A percentile compares a stretch with the other conserved stretches of the same genome.
Evolutionary conservation across 2,888 invertebrate species (phyloP).

Genomic region (Oasisia sp.): DNA sequence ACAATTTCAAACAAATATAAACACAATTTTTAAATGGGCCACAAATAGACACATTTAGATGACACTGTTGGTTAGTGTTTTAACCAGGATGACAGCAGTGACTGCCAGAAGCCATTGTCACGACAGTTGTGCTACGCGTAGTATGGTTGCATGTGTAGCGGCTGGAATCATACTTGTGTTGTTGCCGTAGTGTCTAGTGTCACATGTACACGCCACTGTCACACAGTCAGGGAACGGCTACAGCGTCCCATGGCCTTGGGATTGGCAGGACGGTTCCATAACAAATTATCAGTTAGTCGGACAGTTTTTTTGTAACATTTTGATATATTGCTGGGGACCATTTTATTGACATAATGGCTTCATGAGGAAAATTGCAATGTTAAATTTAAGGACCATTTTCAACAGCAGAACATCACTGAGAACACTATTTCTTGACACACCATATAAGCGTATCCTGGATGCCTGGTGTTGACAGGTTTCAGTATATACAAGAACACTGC

Average conservation of each 20-base stretch:
- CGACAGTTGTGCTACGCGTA: neutral
- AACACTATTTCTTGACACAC: too few relatives aligned
- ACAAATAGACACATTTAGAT: neutral
- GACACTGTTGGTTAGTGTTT: neutral
- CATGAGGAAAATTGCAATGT: too few relatives aligned
- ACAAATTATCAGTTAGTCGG: neutral
- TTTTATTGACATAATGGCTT: too few relatives aligned
- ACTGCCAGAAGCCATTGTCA: neutral
- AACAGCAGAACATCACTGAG: too few relatives aligned
- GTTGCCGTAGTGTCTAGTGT: neutral
- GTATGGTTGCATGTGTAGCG: slow-evolving; percentile 11
- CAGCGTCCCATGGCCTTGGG: neutral
- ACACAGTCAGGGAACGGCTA: neutral
- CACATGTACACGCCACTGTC: neutral
- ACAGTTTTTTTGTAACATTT: neutral
- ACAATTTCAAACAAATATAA: too few relatives aligned
- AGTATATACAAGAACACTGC: too few relatives aligned
- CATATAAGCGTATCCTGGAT: too few relatives aligned
- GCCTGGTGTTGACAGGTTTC: too few relatives aligned
- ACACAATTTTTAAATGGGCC: too few relatives aligned
- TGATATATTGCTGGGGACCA: neutral
- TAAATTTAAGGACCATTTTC: too few relatives aligned
- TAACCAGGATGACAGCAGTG: neutral
- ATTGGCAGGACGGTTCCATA: neutral
- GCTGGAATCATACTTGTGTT: slow-evolving; percentile 11